Percentiles rank a stretch among this genome's conserved stretches.
These are phyloP conservation scores for Odocoileus hemionus DNA, from an alignment of 2,113 vertebrate species.

Conservation along the genomic window DNA sequence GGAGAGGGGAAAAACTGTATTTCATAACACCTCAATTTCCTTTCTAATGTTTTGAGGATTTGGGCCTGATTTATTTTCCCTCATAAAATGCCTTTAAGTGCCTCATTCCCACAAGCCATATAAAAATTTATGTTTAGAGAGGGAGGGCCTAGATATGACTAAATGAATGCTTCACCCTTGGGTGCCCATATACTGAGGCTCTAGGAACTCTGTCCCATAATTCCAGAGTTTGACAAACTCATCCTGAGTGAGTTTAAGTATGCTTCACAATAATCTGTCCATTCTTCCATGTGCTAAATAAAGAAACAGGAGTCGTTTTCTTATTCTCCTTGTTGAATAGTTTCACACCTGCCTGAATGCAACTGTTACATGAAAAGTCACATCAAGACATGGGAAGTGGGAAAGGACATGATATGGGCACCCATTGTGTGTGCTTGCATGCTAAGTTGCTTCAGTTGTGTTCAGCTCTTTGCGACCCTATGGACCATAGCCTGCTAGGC, in stretches of 20 bases:
- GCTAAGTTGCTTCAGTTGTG: background rate
- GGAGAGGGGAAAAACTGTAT: background rate
- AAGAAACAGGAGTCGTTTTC: background rate
- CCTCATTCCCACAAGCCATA: background rate
- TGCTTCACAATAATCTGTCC: background rate
- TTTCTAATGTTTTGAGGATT: constrained; percentile 11
- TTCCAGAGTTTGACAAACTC: background rate
- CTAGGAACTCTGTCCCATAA: background rate
- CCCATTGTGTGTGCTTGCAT: background rate
- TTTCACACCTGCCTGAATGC: background rate
- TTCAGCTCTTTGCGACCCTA: background rate
- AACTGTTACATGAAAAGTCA: background rate
- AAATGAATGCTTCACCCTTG: background rate
- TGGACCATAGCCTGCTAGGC: background rate
- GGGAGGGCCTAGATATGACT: background rate
- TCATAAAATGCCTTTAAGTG: constrained; percentile 33
- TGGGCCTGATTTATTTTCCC: constrained; percentile 38
- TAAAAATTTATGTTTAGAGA: constrained; percentile 12
- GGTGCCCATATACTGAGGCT: background rate
- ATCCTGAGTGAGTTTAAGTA: background rate
- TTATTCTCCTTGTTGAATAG: background rate
- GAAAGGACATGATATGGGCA: background rate
- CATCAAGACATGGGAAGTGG: background rate
- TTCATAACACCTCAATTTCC: background rate
- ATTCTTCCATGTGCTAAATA: background rate